phyloP scores from a whole-genome alignment of 2,888 invertebrate species.

The Himalopsyche anomala region DNA sequence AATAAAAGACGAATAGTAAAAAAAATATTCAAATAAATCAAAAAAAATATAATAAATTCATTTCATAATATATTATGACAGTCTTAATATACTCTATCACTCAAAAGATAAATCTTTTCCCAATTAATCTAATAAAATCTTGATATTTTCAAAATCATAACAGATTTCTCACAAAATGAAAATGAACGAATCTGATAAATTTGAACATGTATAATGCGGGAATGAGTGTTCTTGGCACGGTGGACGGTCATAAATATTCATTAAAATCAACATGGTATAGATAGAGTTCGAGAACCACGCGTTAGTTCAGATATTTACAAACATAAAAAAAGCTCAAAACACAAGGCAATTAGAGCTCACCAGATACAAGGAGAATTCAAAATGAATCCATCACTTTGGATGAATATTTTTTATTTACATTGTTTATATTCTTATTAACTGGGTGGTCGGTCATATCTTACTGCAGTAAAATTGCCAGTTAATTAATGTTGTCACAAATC shows the following conservation, averaged over 20 bases:
- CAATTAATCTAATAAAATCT: constrained; percentile 28
- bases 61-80: too few relatives aligned
- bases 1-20: too few relatives aligned
- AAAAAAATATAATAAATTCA: too few relatives aligned
- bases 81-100: too few relatives aligned
- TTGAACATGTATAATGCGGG: neutral
- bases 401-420: too few relatives aligned
- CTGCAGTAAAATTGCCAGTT: too few relatives aligned
- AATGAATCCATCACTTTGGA: too few relatives aligned
- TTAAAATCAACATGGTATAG: constrained; percentile 4
- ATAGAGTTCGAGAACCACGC: neutral
- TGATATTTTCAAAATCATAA: neutral
- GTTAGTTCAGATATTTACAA: constrained; percentile 23
- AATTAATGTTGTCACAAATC: too few relatives aligned
- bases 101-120: neutral
- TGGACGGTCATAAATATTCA: constrained; percentile 17
- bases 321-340: neutral
- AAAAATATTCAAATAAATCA: too few relatives aligned
- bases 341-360: neutral
- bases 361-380: too few relatives aligned
- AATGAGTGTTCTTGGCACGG: constrained; percentile 17
- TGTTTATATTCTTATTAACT: too few relatives aligned
- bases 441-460: too few relatives aligned
- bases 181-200: constrained; percentile 10
- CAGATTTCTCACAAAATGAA: constrained; percentile 6